Base-by-base conservation (phyloP, 2,113 vertebrate species). In the Corydoras maculifer region DNA sequence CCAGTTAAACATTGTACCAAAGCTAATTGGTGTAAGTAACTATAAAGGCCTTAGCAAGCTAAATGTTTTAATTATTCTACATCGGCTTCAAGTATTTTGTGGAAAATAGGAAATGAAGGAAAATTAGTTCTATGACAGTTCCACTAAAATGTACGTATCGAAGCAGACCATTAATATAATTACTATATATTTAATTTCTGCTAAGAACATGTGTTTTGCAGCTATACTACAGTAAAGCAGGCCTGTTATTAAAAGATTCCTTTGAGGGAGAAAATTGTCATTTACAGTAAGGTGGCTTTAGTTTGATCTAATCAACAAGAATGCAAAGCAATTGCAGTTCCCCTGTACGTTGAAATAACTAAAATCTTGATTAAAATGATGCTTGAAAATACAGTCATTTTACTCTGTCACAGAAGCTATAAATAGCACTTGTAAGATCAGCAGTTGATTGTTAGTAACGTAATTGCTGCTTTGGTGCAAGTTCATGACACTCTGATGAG, bases 51-150 rank as follows among this genome's bases (percentile, higher is more conserved):
- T 8, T 43, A 43, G 7, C 35, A 43, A 25, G 18, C 35, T 43
- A 43, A 43, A 2, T 8, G 7, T 43, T 43, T 43, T 43, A 43
- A 43, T 43, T 43, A 43, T 43, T 43, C 35, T 8, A 43, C 35
- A 59, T 74, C 78, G 78, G 58, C 8, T 29, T 62, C 59, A 43
- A 5, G 18, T 58, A 67, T 77, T 62, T 68, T 49, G 74, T 63
- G 77, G 76, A 83, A 84, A 87, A 60, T 69, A 58, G 82, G 72
- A 77, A 80, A 77, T 72, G 68, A 25, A 32, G 50, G 9, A 10
- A 62, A 74, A 88, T 87, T 75, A 84, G 86, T 86, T 84, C 83
- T 81, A 84, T 85, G 85, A 82, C 82, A 76, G 65, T 76, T 70
- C 73, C 79, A 76, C 72, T 83, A 84, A 84, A 84, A 75, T 61